Conservation (phyloP, 1,140 invertebrate genomes). For the Archegozetes longisetosus region DNA sequence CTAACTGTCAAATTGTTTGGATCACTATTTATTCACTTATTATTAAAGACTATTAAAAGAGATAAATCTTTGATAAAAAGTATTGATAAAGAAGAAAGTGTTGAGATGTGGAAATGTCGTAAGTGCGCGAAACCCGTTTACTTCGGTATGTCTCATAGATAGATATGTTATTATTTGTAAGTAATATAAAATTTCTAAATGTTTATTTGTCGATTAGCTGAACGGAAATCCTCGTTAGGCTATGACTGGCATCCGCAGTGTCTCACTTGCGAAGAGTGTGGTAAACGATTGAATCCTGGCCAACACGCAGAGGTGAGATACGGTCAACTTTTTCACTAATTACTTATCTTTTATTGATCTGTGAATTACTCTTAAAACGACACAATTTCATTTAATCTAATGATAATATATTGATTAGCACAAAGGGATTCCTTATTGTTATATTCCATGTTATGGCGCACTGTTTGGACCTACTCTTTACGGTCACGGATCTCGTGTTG, state of each 20-base stretch:
- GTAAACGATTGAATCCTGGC: constrained; percentile 70
- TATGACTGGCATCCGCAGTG: constrained; percentile 88
- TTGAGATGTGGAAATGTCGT: constrained; percentile 66
- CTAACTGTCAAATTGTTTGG: background rate
- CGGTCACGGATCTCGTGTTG: constrained; percentile 67
- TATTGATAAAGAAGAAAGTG: background rate
- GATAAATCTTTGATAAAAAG: too few relatives aligned
- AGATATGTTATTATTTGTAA: background rate
- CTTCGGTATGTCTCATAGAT: constrained; percentile 43
- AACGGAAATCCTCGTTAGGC: constrained; percentile 72
- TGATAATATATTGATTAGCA: constrained; percentile 55
- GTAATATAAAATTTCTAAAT: background rate
- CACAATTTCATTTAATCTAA: too few relatives aligned
- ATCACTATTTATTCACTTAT: background rate
- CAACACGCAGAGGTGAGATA: constrained; percentile 61
- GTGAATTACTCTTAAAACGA: too few relatives aligned
- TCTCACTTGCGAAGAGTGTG: constrained; percentile 72
- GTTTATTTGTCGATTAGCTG: constrained; percentile 43
- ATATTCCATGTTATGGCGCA: constrained; percentile 75
- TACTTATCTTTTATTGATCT: background rate
- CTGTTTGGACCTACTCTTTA: constrained; percentile 70
- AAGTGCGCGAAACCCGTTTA: constrained; percentile 71
- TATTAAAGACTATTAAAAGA: background rate
- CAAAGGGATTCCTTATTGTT: constrained; percentile 75
- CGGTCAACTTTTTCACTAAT: constrained; percentile 5